Percentiles rank a stretch among this genome's conserved stretches.
These are phyloP conservation scores for Sphecodes monilicornis DNA, from an alignment of 2,888 invertebrate species.

Conservation along the genomic window DNA sequence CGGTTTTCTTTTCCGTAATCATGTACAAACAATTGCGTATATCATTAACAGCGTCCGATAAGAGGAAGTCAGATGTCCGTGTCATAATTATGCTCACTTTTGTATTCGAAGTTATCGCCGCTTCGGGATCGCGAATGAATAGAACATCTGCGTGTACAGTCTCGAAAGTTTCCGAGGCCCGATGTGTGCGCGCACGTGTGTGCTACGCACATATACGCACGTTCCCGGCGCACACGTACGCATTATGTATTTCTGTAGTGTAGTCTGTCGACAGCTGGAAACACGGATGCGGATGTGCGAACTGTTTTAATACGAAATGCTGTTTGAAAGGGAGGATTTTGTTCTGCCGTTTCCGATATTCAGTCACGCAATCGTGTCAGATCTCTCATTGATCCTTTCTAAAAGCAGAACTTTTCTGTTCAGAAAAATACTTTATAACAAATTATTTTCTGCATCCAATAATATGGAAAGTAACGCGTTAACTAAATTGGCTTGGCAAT, in stretches of 20 bases:
- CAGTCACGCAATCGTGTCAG: background rate
- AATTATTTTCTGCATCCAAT: background rate
- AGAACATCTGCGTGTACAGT: constrained; percentile 6
- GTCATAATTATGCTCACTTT: constrained; percentile 19
- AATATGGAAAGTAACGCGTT: too few relatives aligned
- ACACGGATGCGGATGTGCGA: constrained; percentile 23
- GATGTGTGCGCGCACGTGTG: background rate
- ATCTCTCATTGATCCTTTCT: background rate
- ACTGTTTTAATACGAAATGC: constrained; percentile 5
- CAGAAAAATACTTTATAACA: background rate
- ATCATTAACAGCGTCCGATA: constrained; percentile 17
- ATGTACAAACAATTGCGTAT: constrained; percentile 10
- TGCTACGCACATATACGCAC: background rate
- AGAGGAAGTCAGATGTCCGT: constrained; percentile 25
- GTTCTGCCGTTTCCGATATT: background rate
- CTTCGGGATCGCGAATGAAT: constrained; percentile 1
- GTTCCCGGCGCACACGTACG: background rate
- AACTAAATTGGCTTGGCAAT: too few relatives aligned
- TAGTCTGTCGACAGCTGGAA: constrained; percentile 10
- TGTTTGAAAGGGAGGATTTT: constrained; percentile 6
- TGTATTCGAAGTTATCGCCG: constrained; percentile 12
- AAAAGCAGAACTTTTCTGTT: background rate
- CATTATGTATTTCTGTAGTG: background rate
- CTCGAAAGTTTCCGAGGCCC: background rate
- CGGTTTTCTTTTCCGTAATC: constrained; percentile 5